phyloP scores from a whole-genome alignment of 2,888 invertebrate genomes.

The Perizoma affinitatum region DNA sequence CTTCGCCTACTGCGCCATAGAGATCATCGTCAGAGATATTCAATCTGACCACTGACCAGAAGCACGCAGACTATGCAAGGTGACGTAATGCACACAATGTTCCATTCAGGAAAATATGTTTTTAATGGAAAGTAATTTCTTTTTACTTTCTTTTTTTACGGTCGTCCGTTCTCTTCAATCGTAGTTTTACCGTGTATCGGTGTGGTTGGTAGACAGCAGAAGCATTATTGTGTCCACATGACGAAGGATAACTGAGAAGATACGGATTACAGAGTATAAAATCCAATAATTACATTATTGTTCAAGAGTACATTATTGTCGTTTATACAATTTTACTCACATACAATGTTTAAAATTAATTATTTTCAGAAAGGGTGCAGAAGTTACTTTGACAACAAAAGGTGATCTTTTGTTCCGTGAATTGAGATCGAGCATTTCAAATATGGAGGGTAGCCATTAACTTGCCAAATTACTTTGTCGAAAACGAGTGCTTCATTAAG shows the following conservation, averaged over 20 bases:
- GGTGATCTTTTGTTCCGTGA: conserved; percentile 30
- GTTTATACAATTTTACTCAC: conserved; percentile 7
- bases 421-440: conserved; percentile 29
- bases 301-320: background rate
- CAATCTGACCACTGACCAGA: too few relatives aligned
- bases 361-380: conserved; percentile 17
- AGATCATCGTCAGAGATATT: too few relatives aligned
- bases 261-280: too few relatives aligned
- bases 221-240: background rate
- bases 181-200: too few relatives aligned
- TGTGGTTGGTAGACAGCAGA: too few relatives aligned
- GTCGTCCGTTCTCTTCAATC: too few relatives aligned
- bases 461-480: conserved; percentile 47
- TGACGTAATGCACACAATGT: too few relatives aligned
- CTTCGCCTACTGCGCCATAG: too few relatives aligned
- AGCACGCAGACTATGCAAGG: too few relatives aligned
- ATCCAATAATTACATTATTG: background rate
- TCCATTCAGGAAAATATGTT: too few relatives aligned
- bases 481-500: conserved; percentile 49
- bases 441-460: conserved; percentile 41
- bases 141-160: too few relatives aligned
- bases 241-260: background rate
- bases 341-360: conserved; percentile 31
- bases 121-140: too few relatives aligned
- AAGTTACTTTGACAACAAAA: conserved; percentile 19